A percentile compares a stretch with the other conserved stretches of the same genome.
Evolutionary conservation across 2,888 invertebrate genomes (phyloP).

Genomic region (Caenorhabditis wallacei): DNA sequence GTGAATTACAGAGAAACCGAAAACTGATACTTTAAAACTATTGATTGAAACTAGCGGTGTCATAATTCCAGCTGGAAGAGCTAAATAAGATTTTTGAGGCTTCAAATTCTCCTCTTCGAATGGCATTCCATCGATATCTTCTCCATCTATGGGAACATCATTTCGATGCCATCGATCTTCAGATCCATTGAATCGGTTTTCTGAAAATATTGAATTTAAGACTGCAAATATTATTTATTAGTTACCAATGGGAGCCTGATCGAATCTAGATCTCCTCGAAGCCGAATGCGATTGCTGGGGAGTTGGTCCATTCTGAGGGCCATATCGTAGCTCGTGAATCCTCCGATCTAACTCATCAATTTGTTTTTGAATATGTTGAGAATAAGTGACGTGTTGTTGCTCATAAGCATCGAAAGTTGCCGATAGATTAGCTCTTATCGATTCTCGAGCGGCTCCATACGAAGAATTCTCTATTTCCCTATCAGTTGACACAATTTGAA

Average conservation of each 20-base stretch:
- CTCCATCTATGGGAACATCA: conserved; percentile 35
- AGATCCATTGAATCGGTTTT: neutral
- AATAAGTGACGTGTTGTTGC: conserved; percentile 92
- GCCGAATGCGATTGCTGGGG: conserved; percentile 12
- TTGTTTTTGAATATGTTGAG: conserved; percentile 40
- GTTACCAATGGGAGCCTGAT: conserved; percentile 55
- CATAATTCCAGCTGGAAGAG: conserved; percentile 97
- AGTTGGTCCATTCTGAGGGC: conserved; percentile 25
- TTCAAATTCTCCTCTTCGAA: conserved; percentile 67
- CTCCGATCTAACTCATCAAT: conserved; percentile 48
- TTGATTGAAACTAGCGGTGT: conserved; percentile 96
- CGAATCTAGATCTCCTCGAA: conserved; percentile 67
- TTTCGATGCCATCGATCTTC: neutral
- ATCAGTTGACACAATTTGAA: conserved; percentile 81
- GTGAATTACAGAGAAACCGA: no score
- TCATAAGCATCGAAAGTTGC: conserved; percentile 90
- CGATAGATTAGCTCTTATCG: conserved; percentile 36
- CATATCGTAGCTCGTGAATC: conserved; percentile 44
- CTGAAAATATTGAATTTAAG: neutral
- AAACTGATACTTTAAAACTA: conserved; percentile 86
- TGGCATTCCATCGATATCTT: conserved; percentile 72
- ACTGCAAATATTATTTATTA: neutral
- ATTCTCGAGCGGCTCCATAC: conserved; percentile 32
- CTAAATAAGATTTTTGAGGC: conserved; percentile 84
- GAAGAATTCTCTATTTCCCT: conserved; percentile 55